Conservation (phyloP, 2,113 vertebrate genomes). For the Elanoides forficatus region DNA sequence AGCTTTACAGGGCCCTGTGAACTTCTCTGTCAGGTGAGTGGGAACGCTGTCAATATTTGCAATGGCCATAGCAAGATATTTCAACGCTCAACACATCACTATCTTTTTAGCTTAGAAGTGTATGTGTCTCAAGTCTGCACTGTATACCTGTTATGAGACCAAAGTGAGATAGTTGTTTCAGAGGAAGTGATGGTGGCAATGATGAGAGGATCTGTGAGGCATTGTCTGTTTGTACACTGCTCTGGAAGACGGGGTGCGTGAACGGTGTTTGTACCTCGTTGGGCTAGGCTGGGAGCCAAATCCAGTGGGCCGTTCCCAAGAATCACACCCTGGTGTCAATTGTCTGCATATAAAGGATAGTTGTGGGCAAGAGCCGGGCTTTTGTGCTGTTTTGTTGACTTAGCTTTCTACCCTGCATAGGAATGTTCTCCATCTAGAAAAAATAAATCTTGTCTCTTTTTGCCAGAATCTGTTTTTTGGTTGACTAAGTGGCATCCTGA, state of each 20-base stretch:
- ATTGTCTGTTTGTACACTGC: not conserved
- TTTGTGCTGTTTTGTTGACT: slow-evolving; percentile 40
- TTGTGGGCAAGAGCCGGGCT: not conserved
- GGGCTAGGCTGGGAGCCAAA: not conserved
- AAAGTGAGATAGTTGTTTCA: not conserved
- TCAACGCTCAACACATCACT: not conserved
- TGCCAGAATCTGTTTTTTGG: slow-evolving; percentile 1
- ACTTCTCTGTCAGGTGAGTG: not conserved
- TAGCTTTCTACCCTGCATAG: not conserved
- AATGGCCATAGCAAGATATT: not conserved
- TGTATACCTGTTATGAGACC: not conserved
- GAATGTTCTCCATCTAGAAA: slow-evolving; percentile 31
- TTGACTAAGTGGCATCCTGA: slow-evolving; percentile 54
- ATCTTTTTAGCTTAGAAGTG: not conserved
- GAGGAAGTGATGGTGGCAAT: not conserved
- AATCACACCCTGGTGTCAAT: slow-evolving; percentile 3
- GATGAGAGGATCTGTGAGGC: not conserved
- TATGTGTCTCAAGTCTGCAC: not conserved
- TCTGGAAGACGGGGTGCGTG: not conserved
- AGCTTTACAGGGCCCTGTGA: not conserved
- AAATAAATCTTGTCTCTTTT: slow-evolving; percentile 33
- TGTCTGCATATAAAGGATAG: not conserved
- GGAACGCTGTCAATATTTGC: not conserved
- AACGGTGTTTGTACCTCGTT: not conserved
- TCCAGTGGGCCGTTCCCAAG: not conserved